phyloP scores from a whole-genome alignment of 1,140 invertebrate species.

The Temnothorax curvispinosus region DNA sequence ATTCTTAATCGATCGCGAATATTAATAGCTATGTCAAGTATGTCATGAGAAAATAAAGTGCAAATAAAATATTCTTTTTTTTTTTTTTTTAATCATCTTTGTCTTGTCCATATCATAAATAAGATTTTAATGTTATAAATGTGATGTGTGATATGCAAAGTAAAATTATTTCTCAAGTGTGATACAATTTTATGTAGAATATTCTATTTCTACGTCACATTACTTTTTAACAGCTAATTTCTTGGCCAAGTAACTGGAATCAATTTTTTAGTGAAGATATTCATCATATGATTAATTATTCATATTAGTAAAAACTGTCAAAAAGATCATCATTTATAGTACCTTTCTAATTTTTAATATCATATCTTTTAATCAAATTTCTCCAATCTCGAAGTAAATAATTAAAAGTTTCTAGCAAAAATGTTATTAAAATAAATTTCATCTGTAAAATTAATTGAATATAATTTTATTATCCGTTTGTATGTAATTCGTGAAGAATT shows the following conservation, averaged over 20 bases:
- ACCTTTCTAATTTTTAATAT: neutral
- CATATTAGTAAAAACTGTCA: neutral
- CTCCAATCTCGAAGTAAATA: neutral
- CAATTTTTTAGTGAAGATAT: neutral
- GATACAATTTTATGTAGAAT: neutral
- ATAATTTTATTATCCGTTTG: neutral
- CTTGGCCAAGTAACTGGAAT: neutral
- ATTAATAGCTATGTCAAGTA: conserved; percentile 35
- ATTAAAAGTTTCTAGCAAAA: neutral
- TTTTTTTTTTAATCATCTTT: neutral
- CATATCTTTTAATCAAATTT: neutral
- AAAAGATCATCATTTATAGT: neutral
- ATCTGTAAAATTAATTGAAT: neutral
- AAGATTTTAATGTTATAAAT: neutral
- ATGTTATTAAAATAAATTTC: conserved; percentile 12
- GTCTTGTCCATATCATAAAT: neutral
- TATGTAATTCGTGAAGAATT: neutral
- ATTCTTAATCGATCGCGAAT: conserved; percentile 24
- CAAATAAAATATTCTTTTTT: conserved; percentile 9
- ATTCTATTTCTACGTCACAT: neutral
- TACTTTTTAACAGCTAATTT: neutral
- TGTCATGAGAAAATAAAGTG: conserved; percentile 21
- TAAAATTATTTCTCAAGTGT: neutral
- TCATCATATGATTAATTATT: neutral
- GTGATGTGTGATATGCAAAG: neutral